A percentile compares a stretch with the other conserved stretches of the same genome.
phyloP scores from a whole-genome alignment of 2,888 invertebrate genomes.

The Drosophila trichaetosa region DNA sequence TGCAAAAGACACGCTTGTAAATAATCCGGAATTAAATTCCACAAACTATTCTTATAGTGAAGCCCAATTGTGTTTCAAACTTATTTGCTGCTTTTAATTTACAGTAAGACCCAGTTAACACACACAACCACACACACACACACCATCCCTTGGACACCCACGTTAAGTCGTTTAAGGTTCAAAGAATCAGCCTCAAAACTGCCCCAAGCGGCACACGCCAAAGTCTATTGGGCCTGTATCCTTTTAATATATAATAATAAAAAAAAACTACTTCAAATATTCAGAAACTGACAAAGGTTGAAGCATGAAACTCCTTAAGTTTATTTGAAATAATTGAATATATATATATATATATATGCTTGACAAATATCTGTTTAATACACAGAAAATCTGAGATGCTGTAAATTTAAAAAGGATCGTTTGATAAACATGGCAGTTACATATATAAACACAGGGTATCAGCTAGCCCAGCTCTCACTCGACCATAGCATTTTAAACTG shows the following conservation, averaged over 20 bases:
- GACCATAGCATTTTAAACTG: not conserved
- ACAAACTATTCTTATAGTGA: not conserved
- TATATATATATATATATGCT: not conserved
- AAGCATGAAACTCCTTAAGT: not conserved
- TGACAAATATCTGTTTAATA: not conserved
- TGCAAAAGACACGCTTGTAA: not conserved
- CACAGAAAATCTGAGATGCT: not conserved
- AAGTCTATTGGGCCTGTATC: not conserved
- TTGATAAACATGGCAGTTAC: not conserved
- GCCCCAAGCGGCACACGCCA: slow-evolving; percentile 18
- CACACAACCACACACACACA: not conserved
- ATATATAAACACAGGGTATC: slow-evolving; percentile 5
- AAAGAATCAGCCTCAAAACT: not conserved
- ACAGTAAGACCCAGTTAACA: not conserved
- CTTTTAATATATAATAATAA: not conserved
- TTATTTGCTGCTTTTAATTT: not conserved
- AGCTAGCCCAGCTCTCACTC: not conserved
- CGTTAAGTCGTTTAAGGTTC: not conserved
- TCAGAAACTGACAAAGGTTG: not conserved
- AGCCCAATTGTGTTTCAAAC: not conserved
- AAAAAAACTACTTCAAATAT: not conserved
- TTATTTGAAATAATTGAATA: not conserved
- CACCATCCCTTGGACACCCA: not conserved
- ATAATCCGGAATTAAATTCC: not conserved
- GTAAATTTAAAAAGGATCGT: not conserved